These are phyloP conservation scores for Ochropleura leucogaster DNA, from an alignment of 2,888 invertebrate species.

Conservation along the genomic window DNA sequence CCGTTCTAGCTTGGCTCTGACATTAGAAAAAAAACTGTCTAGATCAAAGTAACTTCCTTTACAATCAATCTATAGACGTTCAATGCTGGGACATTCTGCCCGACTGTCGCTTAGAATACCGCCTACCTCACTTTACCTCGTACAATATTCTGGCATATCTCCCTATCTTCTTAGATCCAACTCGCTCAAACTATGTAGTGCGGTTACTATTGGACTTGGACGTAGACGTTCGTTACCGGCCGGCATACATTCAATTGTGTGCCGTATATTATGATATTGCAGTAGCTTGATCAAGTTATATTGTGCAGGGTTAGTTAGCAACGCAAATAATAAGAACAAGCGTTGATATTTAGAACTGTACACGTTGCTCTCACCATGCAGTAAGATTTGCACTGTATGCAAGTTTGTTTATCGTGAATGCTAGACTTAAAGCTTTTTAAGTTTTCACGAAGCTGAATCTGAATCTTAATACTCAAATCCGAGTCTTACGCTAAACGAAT, in stretches of 20 bases:
- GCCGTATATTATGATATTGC: conserved; percentile 17
- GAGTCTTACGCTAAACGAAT: background rate
- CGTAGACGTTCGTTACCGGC: background rate
- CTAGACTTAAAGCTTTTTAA: background rate
- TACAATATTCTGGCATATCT: background rate
- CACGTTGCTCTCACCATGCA: background rate
- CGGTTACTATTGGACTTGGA: background rate
- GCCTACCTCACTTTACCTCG: background rate
- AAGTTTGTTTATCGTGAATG: background rate
- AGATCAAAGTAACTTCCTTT: too few relatives aligned
- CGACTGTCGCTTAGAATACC: background rate
- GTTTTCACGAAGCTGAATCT: background rate
- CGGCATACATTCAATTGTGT: conserved; percentile 18
- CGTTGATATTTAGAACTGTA: background rate
- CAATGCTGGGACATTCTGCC: background rate
- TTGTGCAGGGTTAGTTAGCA: background rate
- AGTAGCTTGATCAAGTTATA: conserved; percentile 7
- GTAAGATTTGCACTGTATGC: background rate
- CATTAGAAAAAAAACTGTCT: too few relatives aligned
- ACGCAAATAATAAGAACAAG: conserved; percentile 8
- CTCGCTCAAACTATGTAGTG: background rate
- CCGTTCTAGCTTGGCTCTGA: too few relatives aligned
- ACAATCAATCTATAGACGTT: too few relatives aligned
- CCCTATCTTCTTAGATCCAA: conserved; percentile 10
- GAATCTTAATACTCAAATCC: background rate